Evolutionary conservation across 2,888 invertebrate genomes (phyloP).

Genomic region (Trachelus stipa): DNA sequence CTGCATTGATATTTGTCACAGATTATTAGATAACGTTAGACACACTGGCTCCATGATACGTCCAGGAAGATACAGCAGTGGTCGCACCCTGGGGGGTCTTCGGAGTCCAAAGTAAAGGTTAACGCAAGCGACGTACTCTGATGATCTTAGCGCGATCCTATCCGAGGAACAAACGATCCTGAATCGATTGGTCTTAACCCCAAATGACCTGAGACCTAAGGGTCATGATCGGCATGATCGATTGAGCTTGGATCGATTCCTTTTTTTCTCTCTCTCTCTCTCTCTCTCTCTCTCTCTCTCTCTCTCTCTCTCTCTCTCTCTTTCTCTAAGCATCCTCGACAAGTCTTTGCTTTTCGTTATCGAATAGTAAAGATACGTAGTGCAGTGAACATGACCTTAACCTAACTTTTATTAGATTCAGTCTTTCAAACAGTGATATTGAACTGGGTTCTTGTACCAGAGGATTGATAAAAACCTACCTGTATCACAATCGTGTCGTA

Average conservation of each 20-base stretch:
- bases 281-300: neutral
- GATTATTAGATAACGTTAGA: neutral
- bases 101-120: neutral
- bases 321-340: neutral
- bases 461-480: neutral
- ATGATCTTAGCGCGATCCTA: conserved; percentile 6
- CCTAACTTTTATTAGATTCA: neutral
- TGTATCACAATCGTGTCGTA: neutral
- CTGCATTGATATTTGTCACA: neutral
- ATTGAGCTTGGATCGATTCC: neutral
- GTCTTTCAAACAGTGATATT: neutral
- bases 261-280: neutral
- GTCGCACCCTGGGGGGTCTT: neutral
- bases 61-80: neutral
- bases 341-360: conserved; percentile 1
- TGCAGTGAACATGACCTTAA: neutral
- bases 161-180: conserved; percentile 17
- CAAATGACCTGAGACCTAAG: conserved; percentile 9
- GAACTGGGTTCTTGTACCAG: neutral
- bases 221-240: conserved; percentile 8
- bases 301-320: neutral
- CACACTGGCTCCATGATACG: neutral
- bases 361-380: neutral
- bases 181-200: conserved; percentile 21
- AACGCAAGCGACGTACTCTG: neutral